A percentile compares a stretch with the other conserved stretches of the same genome.
Conservation (phyloP, 1,140 invertebrate genomes). For the Drosophila truncata region DNA sequence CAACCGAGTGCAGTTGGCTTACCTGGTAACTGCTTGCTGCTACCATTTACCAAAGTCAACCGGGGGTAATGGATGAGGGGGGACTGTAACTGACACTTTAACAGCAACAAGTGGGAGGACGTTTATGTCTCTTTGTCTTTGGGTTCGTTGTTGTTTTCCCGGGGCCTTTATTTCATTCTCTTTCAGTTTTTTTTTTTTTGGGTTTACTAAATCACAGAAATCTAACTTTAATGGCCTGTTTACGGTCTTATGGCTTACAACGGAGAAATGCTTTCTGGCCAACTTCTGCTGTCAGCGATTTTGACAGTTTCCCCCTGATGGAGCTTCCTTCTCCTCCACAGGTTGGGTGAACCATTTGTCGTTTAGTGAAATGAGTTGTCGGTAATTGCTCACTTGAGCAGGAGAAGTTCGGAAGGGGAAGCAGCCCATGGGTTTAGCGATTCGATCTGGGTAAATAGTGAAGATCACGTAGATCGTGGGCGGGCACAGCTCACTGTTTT, state of each 20-base stretch:
- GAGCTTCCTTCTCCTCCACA: neutral
- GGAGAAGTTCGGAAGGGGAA: conserved; percentile 17
- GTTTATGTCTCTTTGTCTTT: conserved; percentile 81
- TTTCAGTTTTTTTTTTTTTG: conserved; percentile 9
- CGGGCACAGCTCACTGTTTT: conserved; percentile 8
- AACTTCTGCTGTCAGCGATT: conserved; percentile 75
- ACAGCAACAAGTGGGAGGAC: conserved; percentile 82
- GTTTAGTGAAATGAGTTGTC: conserved; percentile 75
- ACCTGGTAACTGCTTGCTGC: conserved; percentile 27
- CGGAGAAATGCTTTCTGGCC: conserved; percentile 69
- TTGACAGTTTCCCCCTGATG: conserved; percentile 58
- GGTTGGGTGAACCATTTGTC: conserved; percentile 70
- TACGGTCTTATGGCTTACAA: conserved; percentile 3
- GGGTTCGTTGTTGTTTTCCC: conserved; percentile 51
- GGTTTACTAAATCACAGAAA: conserved; percentile 63
- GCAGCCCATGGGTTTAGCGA: conserved; percentile 9
- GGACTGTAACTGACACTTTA: conserved; percentile 74
- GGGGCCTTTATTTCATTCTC: conserved; percentile 59
- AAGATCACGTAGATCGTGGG: conserved; percentile 31
- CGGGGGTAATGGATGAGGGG: conserved; percentile 6
- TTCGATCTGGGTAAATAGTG: conserved; percentile 51
- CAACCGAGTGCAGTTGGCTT: conserved; percentile 7
- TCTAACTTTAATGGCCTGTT: conserved; percentile 37
- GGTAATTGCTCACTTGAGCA: conserved; percentile 57
- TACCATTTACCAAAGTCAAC: conserved; percentile 33